These are phyloP conservation scores for Fulica atra DNA, from an alignment of 2,113 vertebrate genomes.

Conservation along the genomic window DNA sequence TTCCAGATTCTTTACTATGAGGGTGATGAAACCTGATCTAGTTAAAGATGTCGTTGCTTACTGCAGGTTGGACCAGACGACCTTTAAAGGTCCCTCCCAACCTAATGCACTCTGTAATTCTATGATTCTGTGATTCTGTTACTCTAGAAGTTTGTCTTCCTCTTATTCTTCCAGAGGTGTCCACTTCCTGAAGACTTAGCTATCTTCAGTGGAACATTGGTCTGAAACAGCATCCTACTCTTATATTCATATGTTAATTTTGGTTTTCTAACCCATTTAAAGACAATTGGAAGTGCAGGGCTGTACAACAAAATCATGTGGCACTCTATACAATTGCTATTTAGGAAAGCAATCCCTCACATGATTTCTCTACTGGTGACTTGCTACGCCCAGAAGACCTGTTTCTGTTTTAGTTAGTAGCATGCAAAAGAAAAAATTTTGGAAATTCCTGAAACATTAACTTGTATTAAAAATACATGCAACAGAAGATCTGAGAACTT, in stretches of 20 bases:
- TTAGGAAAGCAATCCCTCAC: background rate
- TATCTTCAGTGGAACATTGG: background rate
- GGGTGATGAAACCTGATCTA: too few relatives aligned
- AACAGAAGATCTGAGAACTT: background rate
- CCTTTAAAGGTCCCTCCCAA: too few relatives aligned
- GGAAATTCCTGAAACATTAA: background rate
- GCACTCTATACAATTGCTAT: background rate
- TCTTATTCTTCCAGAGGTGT: background rate
- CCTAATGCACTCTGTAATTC: too few relatives aligned
- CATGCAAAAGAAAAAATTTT: background rate
- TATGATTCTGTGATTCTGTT: background rate
- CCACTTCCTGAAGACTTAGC: background rate
- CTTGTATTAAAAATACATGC: background rate
- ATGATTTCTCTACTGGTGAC: background rate
- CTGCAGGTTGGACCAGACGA: too few relatives aligned
- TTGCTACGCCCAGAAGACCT: background rate
- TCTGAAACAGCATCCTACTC: background rate
- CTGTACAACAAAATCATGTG: background rate
- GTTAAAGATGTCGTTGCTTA: too few relatives aligned
- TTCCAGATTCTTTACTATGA: too few relatives aligned
- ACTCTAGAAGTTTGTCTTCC: background rate
- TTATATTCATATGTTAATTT: background rate
- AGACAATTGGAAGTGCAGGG: background rate
- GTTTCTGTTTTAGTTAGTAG: background rate
- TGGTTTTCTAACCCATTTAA: background rate